Percentiles rank a stretch among this genome's conserved stretches.
Conservation (phyloP, 2,797 vertebrate species). For the Neosalanx taihuensis region DNA sequence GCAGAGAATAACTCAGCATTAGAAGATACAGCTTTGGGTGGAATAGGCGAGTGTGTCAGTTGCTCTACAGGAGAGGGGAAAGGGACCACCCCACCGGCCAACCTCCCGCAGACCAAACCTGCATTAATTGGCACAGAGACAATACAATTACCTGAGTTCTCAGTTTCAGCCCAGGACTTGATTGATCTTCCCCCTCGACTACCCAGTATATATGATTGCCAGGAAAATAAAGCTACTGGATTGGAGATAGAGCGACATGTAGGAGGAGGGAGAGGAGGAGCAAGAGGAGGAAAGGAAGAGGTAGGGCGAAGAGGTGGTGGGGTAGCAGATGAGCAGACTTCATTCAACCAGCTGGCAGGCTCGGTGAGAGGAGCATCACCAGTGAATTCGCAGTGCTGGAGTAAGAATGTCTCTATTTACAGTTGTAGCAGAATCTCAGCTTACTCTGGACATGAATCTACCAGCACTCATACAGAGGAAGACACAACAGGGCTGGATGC, state of each 20-base stretch:
- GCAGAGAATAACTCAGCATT: slow-evolving; percentile 47
- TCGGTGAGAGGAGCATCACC: slow-evolving; percentile 63
- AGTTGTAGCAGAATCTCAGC: slow-evolving; percentile 31
- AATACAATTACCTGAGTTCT: slow-evolving; percentile 59
- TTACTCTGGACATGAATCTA: slow-evolving; percentile 46
- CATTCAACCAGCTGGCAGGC: slow-evolving; percentile 63
- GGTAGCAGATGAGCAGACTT: slow-evolving; percentile 57
- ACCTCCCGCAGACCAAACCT: slow-evolving; percentile 42
- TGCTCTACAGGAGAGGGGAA: slow-evolving; percentile 47
- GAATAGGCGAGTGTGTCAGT: slow-evolving; percentile 40
- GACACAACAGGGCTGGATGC: not conserved
- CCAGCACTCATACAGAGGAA: not conserved
- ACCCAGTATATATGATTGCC: slow-evolving; percentile 55
- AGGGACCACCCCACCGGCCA: slow-evolving; percentile 29
- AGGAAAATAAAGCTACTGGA: slow-evolving; percentile 57
- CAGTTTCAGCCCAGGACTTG: slow-evolving; percentile 49
- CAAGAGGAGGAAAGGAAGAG: slow-evolving; percentile 48
- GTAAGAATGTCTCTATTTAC: slow-evolving; percentile 49
- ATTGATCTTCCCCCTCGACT: slow-evolving; percentile 53
- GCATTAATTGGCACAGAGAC: slow-evolving; percentile 54
- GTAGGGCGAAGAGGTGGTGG: slow-evolving; percentile 50
- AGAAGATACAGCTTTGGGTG: slow-evolving; percentile 36
- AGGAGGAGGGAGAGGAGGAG: slow-evolving; percentile 47
- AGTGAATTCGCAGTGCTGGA: slow-evolving; percentile 61
- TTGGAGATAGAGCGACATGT: slow-evolving; percentile 50